phyloP scores from a whole-genome alignment of 2,113 vertebrate genomes.

The Okapia johnstoni region DNA sequence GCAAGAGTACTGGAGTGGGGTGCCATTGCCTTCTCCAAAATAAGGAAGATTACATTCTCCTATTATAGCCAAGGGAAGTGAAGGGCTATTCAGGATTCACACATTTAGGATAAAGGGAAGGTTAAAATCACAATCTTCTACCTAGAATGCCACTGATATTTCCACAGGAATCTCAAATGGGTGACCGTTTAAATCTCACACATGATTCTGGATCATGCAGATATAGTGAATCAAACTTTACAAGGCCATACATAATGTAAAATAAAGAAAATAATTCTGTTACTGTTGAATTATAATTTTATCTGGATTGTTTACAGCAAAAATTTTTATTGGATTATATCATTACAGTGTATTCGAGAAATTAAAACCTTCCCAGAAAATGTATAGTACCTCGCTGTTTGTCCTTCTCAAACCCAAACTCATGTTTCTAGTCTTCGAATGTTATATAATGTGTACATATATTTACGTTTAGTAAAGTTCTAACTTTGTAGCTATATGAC shows the following conservation, averaged over 20 bases:
- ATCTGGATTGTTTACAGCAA: neutral
- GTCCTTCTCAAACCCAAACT: neutral
- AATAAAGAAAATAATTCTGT: neutral
- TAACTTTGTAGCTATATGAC: neutral
- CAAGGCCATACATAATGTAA: neutral
- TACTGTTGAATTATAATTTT: neutral
- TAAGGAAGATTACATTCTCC: neutral
- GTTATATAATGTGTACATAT: neutral
- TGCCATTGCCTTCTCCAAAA: neutral
- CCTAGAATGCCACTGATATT: neutral
- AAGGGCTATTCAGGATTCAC: neutral
- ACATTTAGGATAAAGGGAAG: neutral
- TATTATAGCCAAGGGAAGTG: neutral
- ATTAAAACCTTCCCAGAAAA: neutral
- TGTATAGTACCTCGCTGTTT: neutral
- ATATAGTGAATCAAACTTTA: neutral
- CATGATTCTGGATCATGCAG: neutral
- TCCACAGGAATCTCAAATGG: neutral
- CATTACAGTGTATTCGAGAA: neutral
- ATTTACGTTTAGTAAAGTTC: neutral
- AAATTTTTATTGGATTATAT: neutral
- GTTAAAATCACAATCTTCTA: neutral
- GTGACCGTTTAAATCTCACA: neutral
- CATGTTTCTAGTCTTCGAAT: neutral
- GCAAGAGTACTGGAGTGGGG: no score